Evolutionary conservation across 2,113 vertebrate genomes (phyloP).

Genomic region (Gorilla gorilla): DNA sequence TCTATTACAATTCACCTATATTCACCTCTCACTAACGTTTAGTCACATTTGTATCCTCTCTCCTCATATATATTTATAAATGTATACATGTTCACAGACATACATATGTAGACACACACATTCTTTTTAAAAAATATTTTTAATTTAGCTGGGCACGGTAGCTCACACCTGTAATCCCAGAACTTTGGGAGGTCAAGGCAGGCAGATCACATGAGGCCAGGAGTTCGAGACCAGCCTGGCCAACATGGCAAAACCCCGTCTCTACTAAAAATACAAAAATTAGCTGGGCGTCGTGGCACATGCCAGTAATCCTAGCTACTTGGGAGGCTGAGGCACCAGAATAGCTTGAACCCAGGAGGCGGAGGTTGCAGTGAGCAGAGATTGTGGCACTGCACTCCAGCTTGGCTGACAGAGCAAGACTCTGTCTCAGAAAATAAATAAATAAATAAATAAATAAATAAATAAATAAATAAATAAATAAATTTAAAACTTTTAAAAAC

Average conservation of each 20-base stretch:
- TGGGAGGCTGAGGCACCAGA: no score
- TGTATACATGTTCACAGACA: no score
- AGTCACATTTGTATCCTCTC: background rate
- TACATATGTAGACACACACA: background rate
- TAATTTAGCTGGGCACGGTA: background rate
- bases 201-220: background rate
- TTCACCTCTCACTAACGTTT: background rate
- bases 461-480: no score
- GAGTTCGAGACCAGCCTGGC: background rate
- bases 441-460: no score
- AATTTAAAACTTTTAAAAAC: no score
- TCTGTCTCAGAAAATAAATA: no score
- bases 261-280: background rate
- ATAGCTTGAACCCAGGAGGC: no score
- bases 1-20: background rate
- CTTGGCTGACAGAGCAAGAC: no score
- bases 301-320: no score
- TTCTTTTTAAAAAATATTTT: background rate
- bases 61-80: background rate
- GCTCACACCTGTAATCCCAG: background rate
- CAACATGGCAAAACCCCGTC: background rate
- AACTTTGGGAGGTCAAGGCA: background rate
- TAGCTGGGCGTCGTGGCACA: no score
- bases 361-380: no score
- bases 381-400: no score